Evolutionary conservation across 2,113 vertebrate genomes (phyloP).

Genomic region (Stegostoma tigrinum): DNA sequence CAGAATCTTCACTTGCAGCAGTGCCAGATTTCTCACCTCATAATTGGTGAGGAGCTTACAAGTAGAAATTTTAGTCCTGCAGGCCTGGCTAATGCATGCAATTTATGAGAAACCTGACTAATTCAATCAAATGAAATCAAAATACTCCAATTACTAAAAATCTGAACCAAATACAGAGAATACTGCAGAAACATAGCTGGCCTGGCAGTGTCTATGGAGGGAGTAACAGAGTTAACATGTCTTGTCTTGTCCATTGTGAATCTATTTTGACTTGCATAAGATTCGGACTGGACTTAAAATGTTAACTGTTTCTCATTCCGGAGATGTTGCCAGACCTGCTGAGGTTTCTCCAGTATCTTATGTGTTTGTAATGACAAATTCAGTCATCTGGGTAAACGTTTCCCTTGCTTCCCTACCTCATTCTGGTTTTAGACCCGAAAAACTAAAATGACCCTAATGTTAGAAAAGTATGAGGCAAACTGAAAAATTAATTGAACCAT

Average conservation of each 20-base stretch:
- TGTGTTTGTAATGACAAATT: neutral
- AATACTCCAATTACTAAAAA: no score
- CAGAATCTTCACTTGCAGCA: neutral
- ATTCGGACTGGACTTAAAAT: no score
- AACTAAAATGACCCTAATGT: neutral
- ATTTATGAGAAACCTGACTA: neutral
- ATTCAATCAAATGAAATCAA: neutral
- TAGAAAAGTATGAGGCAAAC: neutral
- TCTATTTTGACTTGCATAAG: no score
- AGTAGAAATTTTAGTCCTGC: neutral
- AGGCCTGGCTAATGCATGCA: neutral
- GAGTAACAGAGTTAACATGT: no score
- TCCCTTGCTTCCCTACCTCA: neutral
- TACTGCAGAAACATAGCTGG: no score
- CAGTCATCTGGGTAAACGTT: neutral
- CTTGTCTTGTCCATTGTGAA: no score
- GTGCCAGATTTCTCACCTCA: neutral
- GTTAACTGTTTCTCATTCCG: no score
- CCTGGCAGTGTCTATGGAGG: no score
- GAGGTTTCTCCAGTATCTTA: no score
- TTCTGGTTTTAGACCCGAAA: neutral
- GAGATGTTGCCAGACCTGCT: no score
- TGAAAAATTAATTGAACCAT: neutral
- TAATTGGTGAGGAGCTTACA: neutral
- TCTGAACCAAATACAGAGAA: no score